A percentile compares a stretch with the other conserved stretches of the same genome.
phyloP scores from a whole-genome alignment of 2,888 invertebrate species.

The Chirona hameri region DNA sequence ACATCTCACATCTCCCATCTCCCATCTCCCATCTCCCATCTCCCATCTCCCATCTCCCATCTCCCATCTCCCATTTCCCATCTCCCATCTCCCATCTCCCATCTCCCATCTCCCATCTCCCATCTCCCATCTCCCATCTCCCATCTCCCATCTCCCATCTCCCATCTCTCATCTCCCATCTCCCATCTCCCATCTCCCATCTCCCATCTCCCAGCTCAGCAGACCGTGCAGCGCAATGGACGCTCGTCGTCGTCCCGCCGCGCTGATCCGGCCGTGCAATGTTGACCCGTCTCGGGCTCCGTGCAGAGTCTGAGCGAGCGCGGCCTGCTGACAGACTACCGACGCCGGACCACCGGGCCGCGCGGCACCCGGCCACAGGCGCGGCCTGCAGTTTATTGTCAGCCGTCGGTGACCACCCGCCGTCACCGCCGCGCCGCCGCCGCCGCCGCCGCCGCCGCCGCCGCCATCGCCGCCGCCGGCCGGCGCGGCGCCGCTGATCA shows the following conservation, averaged over 20 bases:
- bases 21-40: too few relatives aligned
- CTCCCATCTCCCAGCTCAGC: not conserved
- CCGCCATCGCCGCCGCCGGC: not conserved
- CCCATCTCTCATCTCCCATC: too few relatives aligned
- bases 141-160: too few relatives aligned
- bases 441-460: not conserved
- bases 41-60: too few relatives aligned
- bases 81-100: too few relatives aligned
- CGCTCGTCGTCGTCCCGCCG: too few relatives aligned
- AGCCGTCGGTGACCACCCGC: not conserved
- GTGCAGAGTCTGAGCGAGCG: not conserved
- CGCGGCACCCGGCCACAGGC: not conserved
- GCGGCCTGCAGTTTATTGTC: not conserved
- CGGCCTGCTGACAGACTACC: not conserved
- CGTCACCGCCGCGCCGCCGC: not conserved
- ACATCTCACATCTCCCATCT: too few relatives aligned
- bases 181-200: too few relatives aligned
- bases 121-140: too few relatives aligned
- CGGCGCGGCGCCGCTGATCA: not conserved
- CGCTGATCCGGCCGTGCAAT: not conserved
- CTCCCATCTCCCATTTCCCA: too few relatives aligned
- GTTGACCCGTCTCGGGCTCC: not conserved
- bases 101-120: too few relatives aligned
- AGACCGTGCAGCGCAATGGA: too few relatives aligned
- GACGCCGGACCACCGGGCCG: constrained; percentile 12